phyloP scores from a whole-genome alignment of 2,888 invertebrate species.

The Drosophila prolongata region DNA sequence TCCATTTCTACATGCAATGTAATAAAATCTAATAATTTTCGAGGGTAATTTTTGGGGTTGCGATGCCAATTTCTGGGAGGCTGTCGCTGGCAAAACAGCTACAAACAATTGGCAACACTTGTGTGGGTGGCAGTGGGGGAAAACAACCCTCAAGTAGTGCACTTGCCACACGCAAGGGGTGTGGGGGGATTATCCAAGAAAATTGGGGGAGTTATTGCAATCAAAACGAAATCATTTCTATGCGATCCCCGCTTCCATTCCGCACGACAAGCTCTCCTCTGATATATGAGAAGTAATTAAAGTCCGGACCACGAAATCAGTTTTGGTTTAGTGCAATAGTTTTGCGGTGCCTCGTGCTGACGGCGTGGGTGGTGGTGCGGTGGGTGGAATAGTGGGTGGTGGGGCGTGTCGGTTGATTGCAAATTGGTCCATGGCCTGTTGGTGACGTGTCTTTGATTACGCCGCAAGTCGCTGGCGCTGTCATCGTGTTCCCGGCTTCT shows the following conservation, averaged over 20 bases:
- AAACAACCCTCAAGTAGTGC: constrained; percentile 65
- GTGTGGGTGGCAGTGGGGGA: constrained; percentile 33
- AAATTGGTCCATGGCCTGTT: constrained; percentile 75
- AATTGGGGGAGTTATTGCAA: constrained; percentile 75
- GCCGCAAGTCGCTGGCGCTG: constrained; percentile 77
- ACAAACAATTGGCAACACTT: constrained; percentile 79
- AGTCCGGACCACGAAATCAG: constrained; percentile 77
- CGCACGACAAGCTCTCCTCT: constrained; percentile 50
- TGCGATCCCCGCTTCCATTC: constrained; percentile 51
- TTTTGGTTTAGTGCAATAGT: constrained; percentile 70
- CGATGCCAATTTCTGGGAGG: constrained; percentile 39
- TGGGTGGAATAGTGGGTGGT: neutral
- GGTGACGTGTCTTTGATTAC: constrained; percentile 79
- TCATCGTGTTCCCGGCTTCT: constrained; percentile 51
- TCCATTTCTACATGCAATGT: constrained; percentile 20
- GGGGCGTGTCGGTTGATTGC: constrained; percentile 48
- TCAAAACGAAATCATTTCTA: constrained; percentile 83
- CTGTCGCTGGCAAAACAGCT: constrained; percentile 63
- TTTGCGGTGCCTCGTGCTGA: constrained; percentile 7
- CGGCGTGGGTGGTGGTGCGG: neutral
- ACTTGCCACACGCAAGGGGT: constrained; percentile 50
- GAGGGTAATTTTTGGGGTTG: constrained; percentile 38
- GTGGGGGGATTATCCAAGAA: constrained; percentile 15
- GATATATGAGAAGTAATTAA: constrained; percentile 84
- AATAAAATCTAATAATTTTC: constrained; percentile 75